Evolutionary conservation across 2,888 invertebrate genomes (phyloP).

Genomic region (Drosophila rubida): DNA sequence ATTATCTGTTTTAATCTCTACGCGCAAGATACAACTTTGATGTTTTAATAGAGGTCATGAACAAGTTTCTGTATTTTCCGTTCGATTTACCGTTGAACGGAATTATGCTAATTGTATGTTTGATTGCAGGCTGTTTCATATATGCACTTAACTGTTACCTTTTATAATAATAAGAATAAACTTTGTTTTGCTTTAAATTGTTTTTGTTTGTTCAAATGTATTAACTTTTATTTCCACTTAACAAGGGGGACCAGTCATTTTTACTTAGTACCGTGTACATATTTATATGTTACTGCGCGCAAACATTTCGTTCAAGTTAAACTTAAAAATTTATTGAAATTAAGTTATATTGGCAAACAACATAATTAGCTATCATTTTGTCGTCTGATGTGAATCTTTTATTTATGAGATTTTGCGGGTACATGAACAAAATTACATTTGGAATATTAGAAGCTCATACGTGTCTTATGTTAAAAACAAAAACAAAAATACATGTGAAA

Average conservation of each 20-base stretch:
- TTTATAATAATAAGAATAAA: constrained; percentile 16
- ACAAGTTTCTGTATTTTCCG: neutral
- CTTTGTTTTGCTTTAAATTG: constrained; percentile 13
- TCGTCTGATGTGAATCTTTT: constrained; percentile 22
- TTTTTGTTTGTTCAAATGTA: constrained; percentile 10
- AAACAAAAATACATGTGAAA: constrained; percentile 33
- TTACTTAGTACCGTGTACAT: constrained; percentile 20
- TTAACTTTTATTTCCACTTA: constrained; percentile 26
- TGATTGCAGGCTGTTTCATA: constrained; percentile 21
- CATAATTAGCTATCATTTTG: neutral
- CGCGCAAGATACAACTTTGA: constrained; percentile 13
- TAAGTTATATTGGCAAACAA: constrained; percentile 14
- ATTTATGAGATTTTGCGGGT: neutral
- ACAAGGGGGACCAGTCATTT: constrained; percentile 29
- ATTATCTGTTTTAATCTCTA: constrained; percentile 25
- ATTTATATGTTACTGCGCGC: constrained; percentile 15
- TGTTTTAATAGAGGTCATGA: constrained; percentile 17
- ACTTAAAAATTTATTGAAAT: constrained; percentile 17
- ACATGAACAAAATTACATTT: constrained; percentile 31
- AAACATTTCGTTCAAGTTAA: constrained; percentile 17
- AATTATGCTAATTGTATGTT: constrained; percentile 25
- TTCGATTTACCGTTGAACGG: neutral
- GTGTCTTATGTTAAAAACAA: constrained; percentile 43
- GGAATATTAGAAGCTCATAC: constrained; percentile 40
- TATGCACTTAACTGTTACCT: constrained; percentile 9